phyloP scores from a whole-genome alignment of 2,888 invertebrate species.

The Brassicogethes aeneus region DNA sequence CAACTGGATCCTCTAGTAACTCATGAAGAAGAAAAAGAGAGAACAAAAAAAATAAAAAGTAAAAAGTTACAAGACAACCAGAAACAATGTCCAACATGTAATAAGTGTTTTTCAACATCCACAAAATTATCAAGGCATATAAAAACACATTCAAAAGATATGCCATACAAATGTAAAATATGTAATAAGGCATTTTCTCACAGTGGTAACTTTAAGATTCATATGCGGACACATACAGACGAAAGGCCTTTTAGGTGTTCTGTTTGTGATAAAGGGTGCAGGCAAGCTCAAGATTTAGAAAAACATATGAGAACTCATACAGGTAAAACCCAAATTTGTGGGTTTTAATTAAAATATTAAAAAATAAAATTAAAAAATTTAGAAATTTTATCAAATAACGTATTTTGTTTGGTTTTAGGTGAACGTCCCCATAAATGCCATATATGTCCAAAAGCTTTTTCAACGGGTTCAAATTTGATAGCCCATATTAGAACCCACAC shows the following conservation, averaged over 20 bases:
- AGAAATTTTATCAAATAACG: too few species aligned
- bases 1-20: slow-evolving; percentile 4
- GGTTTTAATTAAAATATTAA: too few species aligned
- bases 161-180: slow-evolving; percentile 39
- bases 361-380: too few species aligned
- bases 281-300: slow-evolving; percentile 42
- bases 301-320: slow-evolving; percentile 44
- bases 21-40: slow-evolving; percentile 10
- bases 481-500: slow-evolving; percentile 42
- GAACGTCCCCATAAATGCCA: slow-evolving; percentile 41
- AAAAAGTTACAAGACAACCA: slow-evolving; percentile 15
- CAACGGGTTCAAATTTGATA: slow-evolving; percentile 42
- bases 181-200: slow-evolving; percentile 41
- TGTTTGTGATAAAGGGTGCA: slow-evolving; percentile 40
- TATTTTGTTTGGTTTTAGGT: slow-evolving; percentile 21
- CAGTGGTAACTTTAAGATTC: slow-evolving; percentile 41
- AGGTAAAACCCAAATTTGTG: too few species aligned
- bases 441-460: slow-evolving; percentile 40
- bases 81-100: slow-evolving; percentile 36
- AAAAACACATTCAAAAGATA: slow-evolving; percentile 39
- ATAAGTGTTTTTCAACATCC: slow-evolving; percentile 35
- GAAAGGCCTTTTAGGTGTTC: slow-evolving; percentile 41
- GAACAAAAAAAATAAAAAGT: slow-evolving; percentile 11
- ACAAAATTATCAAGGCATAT: slow-evolving; percentile 39
- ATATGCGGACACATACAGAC: slow-evolving; percentile 38